Percentiles rank a stretch among this genome's conserved stretches.
Evolutionary conservation across 2,888 invertebrate species (phyloP).

Genomic region (Phengaris alcon): DNA sequence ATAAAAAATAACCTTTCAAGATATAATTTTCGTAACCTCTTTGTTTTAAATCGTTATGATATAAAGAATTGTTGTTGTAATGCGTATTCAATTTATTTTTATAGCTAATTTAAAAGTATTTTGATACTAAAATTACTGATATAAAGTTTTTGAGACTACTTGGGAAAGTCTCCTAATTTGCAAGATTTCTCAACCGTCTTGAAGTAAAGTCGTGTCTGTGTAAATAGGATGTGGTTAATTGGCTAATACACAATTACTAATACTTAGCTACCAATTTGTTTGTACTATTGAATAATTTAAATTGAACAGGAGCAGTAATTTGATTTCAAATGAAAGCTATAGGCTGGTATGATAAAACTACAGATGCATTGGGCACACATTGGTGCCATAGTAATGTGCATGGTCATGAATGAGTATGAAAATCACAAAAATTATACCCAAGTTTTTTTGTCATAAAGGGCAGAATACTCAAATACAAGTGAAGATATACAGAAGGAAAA

Average conservation of each 20-base stretch:
- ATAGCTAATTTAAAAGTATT: neutral
- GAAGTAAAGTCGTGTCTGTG: neutral
- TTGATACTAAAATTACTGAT: neutral
- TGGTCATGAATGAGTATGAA: too few relatives aligned
- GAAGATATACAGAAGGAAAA: conserved; percentile 48
- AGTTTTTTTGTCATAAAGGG: conserved; percentile 33
- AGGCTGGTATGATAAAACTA: too few relatives aligned
- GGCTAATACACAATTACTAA: conserved; percentile 5
- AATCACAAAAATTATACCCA: neutral
- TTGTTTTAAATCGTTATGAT: neutral
- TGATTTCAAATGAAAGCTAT: neutral
- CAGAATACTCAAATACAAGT: conserved; percentile 52
- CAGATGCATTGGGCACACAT: too few relatives aligned
- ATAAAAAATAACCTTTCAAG: neutral
- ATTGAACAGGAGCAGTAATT: neutral
- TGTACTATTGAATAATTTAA: conserved; percentile 31
- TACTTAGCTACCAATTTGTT: neutral
- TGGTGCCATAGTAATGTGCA: too few relatives aligned
- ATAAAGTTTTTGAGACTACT: neutral
- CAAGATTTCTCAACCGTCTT: conserved; percentile 7
- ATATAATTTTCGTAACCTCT: neutral
- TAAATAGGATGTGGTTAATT: conserved; percentile 13
- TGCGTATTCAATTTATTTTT: conserved; percentile 9
- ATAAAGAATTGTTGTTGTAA: neutral
- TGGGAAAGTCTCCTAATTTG: neutral